Percentiles rank a stretch among this genome's conserved stretches.
phyloP scores from a whole-genome alignment of 2,888 invertebrate genomes.

The Odiellus spinosus region DNA sequence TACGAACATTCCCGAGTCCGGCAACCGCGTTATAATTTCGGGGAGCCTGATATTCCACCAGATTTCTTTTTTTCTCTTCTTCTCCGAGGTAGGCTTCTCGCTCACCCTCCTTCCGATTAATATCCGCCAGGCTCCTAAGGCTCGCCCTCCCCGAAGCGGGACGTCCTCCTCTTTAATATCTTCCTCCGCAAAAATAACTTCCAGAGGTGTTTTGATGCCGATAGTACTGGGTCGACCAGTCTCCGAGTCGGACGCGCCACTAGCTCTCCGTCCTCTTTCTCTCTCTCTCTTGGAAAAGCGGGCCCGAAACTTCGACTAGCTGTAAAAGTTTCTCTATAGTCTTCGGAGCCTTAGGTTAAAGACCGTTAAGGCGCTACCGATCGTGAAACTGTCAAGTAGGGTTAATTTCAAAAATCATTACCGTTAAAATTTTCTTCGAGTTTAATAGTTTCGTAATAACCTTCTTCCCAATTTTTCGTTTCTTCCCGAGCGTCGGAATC shows the following conservation, averaged over 20 bases:
- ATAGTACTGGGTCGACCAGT: neutral
- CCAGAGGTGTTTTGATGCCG: neutral
- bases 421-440: too few relatives aligned
- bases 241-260: neutral
- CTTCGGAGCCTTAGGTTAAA: too few relatives aligned
- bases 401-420: too few relatives aligned
- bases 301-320: too few relatives aligned
- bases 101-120: constrained; percentile 14
- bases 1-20: constrained; percentile 14
- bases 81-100: neutral
- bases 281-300: too few relatives aligned
- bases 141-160: neutral
- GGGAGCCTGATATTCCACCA: too few relatives aligned
- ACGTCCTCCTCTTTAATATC: neutral
- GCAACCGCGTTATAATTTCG: constrained; percentile 20
- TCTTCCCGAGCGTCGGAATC: too few relatives aligned
- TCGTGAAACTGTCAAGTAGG: too few relatives aligned
- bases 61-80: constrained; percentile 4
- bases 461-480: too few relatives aligned
- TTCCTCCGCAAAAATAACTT: neutral
- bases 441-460: too few relatives aligned
- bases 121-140: constrained; percentile 15
- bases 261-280: too few relatives aligned
- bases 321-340: too few relatives aligned
- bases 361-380: neutral